Base-by-base conservation (phyloP, 2,888 invertebrate species). In the Eristalis tenax region DNA sequence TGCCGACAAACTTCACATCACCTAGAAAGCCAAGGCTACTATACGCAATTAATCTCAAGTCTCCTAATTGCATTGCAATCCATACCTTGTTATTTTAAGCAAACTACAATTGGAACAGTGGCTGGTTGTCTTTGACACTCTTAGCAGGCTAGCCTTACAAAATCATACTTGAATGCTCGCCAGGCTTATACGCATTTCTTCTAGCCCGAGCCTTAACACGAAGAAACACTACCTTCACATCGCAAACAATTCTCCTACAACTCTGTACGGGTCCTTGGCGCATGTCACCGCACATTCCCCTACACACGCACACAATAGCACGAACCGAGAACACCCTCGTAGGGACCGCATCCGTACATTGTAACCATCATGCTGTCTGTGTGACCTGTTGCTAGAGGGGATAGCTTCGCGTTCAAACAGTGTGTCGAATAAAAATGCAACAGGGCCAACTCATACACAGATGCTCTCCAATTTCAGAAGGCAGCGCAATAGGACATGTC, bases 331-430 rank as follows among this genome's bases (percentile, higher is more conserved):
- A 15, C 28, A 26, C 32, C 32, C 11, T 15, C 23, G 38, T 76
- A 68, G 50, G 73, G 73, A 68, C 43, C 83, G 2, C 40, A 71
- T 56, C 66, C 38, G 13, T 3, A 35, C 35, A 65, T 15, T 66
- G 2, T 28, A 65, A 6, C 40, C 40, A 57, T 22, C 23, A 8
- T 18, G 8, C 56, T 59, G 64, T 83, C 56, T 73, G 83, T 83
- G 75, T 83, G 87, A 87, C 87, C 87, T 87, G 87, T 87, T 87
- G 87, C 87, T 87, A 71, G 66, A 87, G 83, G 83, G 87, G 79
- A 69, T 78, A 64, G 18, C 73, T 4, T 10, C n/a, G 8, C 35
- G 11, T 50, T 26, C 23, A 5, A 23, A 28, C 50, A 79, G 38
- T 70, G 22, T 32, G 77, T 65, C 32, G 61, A 40, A 35, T 2